Evolutionary conservation across 37 sponge, comb jelly and placozoan species (phyloP), one percentile per base, ranked within the genome.

Genomic region (Hormiphora californensis): DNA sequence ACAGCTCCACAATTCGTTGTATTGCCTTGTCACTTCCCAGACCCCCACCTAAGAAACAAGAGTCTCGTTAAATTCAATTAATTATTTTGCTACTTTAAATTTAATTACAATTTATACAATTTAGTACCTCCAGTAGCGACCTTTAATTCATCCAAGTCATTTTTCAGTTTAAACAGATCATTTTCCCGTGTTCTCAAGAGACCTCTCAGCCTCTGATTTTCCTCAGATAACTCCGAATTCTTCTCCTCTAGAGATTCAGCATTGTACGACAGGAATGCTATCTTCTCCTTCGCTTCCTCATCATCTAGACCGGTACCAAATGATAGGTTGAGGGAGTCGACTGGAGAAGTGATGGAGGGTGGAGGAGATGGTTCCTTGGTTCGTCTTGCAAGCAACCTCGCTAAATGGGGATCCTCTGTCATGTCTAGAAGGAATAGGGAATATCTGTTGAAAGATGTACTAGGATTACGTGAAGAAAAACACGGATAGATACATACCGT

Each of bases 41-140:
- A 22, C 81, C 81, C 5, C 81, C 81, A 40, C 81, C 81, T 73
- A 73, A 73, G n/a, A n/a, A n/a, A n/a, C n/a, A n/a, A n/a, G n/a
- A n/a, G n/a, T n/a, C n/a, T n/a, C n/a, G n/a, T n/a, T n/a, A n/a
- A n/a, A n/a, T n/a, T n/a, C n/a, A n/a, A n/a, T n/a, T n/a, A n/a
- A n/a, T n/a, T n/a, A n/a, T n/a, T n/a, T n/a, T n/a, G n/a, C n/a
- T n/a, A n/a, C n/a, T n/a, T n/a, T n/a, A n/a, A n/a, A n/a, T n/a
- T n/a, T n/a, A n/a, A n/a, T n/a, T n/a, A n/a, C n/a, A n/a, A n/a
- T n/a, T n/a, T n/a, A n/a, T 49, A 17, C 12, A 49, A 9, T 49
- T 49, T 49, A 9, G 9, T 49, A 73, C 81, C 81, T 40, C 46
- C 43, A 4, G 81, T 73, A 11, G 81, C 81, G 7, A 11, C 15